phyloP scores from a whole-genome alignment of 2,797 vertebrate species.

The Anguilla megastoma region DNA sequence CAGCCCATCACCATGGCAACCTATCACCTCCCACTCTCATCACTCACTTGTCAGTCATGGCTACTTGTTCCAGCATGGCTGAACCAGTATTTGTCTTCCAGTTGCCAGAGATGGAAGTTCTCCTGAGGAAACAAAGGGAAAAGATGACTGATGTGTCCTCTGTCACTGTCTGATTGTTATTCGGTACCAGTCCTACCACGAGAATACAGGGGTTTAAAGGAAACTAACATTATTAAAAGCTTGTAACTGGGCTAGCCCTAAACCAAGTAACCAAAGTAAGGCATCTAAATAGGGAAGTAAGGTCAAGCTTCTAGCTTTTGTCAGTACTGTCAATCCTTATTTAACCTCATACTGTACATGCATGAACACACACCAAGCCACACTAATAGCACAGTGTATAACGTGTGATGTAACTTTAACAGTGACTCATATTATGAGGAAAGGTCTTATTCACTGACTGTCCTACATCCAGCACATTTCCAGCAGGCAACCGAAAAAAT shows the following conservation, averaged over 20 bases:
- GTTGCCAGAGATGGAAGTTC: conserved; percentile 97
- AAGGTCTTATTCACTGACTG: neutral
- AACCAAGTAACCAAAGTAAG: neutral
- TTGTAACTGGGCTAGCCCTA: neutral
- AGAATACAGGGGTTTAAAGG: neutral
- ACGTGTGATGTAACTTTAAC: neutral
- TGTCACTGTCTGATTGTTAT: neutral
- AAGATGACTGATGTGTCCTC: neutral
- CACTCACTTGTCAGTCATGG: conserved; percentile 98
- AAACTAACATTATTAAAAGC: neutral
- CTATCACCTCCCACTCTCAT: neutral
- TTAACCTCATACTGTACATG: neutral
- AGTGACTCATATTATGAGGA: conserved; percentile 7
- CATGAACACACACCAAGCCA: neutral
- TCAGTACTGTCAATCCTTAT: neutral
- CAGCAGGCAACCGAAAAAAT: neutral
- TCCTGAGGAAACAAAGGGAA: conserved; percentile 72
- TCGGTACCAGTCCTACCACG: neutral
- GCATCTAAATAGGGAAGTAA: neutral
- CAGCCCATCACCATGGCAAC: neutral
- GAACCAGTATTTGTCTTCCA: conserved; percentile 99
- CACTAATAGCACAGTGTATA: neutral
- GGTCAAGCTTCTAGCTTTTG: neutral
- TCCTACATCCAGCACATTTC: neutral
- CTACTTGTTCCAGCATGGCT: conserved; percentile 98